A percentile compares a stretch with the other conserved stretches of the same genome.
phyloP scores from a whole-genome alignment of 2,113 vertebrate genomes.

The Halichoeres trimaculatus region DNA sequence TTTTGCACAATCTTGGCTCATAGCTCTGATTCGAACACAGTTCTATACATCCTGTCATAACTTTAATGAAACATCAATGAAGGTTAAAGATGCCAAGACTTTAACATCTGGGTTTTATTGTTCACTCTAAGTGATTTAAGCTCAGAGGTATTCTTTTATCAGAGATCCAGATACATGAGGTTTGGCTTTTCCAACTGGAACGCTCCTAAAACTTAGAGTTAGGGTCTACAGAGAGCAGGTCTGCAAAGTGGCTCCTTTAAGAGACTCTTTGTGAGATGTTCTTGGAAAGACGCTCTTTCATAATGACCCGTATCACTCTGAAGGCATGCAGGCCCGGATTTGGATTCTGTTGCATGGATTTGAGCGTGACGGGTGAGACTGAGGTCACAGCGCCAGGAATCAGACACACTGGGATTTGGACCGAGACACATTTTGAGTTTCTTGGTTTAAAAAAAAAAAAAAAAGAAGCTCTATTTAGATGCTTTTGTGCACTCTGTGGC shows the following conservation, averaged over 20 bases:
- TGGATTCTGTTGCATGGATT: not conserved
- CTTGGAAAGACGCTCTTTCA: not conserved
- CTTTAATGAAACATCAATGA: no score
- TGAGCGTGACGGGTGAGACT: not conserved
- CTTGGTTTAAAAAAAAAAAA: not conserved
- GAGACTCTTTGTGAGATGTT: not conserved
- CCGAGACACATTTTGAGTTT: not conserved
- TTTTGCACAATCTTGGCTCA: no score
- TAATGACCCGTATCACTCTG: slow-evolving; percentile 7
- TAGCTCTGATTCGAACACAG: no score
- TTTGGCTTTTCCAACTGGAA: not conserved
- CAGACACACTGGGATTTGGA: not conserved
- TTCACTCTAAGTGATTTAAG: no score
- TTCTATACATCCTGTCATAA: no score
- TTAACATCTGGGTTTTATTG: no score
- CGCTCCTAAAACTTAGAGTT: no score
- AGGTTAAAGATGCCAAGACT: no score
- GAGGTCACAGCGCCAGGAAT: not conserved
- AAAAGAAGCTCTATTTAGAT: not conserved
- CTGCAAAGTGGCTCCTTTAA: not conserved
- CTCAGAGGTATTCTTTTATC: no score
- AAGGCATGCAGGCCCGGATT: not conserved
- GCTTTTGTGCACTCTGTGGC: not conserved
- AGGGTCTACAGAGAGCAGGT: not conserved
- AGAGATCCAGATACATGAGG: not conserved